Evolutionary conservation across 1,140 invertebrate species (phyloP).

Genomic region (Brachionus calyciflorus): DNA sequence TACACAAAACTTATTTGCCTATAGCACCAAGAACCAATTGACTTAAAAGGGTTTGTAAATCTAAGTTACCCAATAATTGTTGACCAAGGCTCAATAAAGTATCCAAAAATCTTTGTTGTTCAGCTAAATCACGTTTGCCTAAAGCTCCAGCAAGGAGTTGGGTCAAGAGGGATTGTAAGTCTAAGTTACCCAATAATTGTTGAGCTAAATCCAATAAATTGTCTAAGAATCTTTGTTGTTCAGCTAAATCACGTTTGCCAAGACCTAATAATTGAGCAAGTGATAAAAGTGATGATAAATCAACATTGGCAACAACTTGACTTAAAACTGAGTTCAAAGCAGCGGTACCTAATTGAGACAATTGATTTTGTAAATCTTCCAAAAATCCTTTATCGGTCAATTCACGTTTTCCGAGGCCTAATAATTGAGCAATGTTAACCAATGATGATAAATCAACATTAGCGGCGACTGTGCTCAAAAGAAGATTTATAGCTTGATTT

Average conservation of each 20-base stretch:
- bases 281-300: neutral
- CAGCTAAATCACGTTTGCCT: too few species aligned
- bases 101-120: too few species aligned
- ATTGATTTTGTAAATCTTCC: too few species aligned
- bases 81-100: too few species aligned
- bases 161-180: neutral
- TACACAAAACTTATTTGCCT: too few species aligned
- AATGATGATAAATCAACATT: neutral
- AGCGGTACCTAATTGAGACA: neutral
- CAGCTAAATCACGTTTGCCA: neutral
- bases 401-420: neutral
- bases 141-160: neutral
- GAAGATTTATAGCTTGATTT: neutral
- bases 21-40: too few species aligned
- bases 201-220: neutral
- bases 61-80: too few species aligned
- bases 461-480: neutral
- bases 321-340: neutral
- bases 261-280: neutral
- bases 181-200: neutral
- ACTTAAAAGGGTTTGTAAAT: too few species aligned
- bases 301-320: constrained; percentile 8
- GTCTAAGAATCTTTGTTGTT: neutral
- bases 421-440: neutral
- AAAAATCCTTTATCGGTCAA: neutral